Percentiles rank a stretch among this genome's conserved stretches.
phyloP scores from a whole-genome alignment of 2,113 vertebrate species.

The Ariopsis seemanni region DNA sequence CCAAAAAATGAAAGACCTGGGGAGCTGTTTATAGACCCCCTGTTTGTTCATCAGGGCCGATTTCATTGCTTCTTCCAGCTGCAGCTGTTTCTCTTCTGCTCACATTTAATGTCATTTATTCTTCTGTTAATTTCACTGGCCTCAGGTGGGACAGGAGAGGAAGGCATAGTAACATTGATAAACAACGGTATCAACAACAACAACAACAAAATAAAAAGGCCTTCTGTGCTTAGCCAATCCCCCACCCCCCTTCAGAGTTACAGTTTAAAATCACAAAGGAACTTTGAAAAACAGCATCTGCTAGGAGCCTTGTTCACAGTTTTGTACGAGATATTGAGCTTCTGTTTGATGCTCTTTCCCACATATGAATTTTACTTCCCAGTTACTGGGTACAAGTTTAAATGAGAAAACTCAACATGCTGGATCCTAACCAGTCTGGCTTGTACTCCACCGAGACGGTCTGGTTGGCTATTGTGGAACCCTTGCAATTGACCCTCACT shows the following conservation, averaged over 20 bases:
- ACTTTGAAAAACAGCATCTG: slow-evolving; percentile 59
- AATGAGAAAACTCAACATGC: not conserved
- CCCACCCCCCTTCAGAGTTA: slow-evolving; percentile 49
- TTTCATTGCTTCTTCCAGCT: slow-evolving; percentile 72
- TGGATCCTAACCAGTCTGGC: not conserved
- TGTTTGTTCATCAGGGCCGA: slow-evolving; percentile 68
- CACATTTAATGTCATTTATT: slow-evolving; percentile 75
- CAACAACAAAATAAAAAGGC: slow-evolving; percentile 66
- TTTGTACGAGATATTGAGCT: slow-evolving; percentile 52
- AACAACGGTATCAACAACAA: slow-evolving; percentile 58
- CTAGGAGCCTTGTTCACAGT: slow-evolving; percentile 43
- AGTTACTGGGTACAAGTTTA: not conserved
- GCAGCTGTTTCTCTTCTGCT: slow-evolving; percentile 71
- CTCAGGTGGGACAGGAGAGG: slow-evolving; percentile 67
- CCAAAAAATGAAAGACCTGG: slow-evolving; percentile 47
- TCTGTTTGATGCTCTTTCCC: not conserved
- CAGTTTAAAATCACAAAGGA: slow-evolving; percentile 55
- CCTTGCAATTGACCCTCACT: not conserved
- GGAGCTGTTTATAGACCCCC: slow-evolving; percentile 60
- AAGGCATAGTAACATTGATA: slow-evolving; percentile 40
- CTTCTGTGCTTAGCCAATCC: slow-evolving; percentile 58
- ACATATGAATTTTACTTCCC: slow-evolving; percentile 10
- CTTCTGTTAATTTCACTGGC: slow-evolving; percentile 74
- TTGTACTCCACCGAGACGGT: not conserved
- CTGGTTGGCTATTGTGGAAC: not conserved